phyloP scores from a whole-genome alignment of 2,113 vertebrate genomes.

The Ammodytes marinus region DNA sequence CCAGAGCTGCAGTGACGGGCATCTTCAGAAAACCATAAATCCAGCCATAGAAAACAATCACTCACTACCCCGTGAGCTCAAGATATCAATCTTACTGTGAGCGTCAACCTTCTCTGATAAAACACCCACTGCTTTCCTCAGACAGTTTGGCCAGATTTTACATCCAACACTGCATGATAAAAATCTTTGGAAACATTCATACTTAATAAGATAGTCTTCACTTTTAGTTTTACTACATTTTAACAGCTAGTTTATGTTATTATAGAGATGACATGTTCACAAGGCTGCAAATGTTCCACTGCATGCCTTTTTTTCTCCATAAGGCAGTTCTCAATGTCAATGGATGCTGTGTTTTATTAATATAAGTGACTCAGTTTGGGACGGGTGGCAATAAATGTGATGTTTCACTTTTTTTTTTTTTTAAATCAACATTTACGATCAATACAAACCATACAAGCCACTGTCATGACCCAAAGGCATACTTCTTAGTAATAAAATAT shows the following conservation, averaged over 20 bases:
- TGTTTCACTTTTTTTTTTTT: background rate
- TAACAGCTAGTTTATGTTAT: background rate
- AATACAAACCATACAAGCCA: conserved; percentile 12
- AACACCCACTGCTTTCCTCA: background rate
- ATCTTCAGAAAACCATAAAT: background rate
- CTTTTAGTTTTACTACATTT: background rate
- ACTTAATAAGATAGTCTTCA: background rate
- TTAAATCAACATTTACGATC: conserved; percentile 25
- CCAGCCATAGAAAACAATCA: background rate
- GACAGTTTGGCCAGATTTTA: background rate
- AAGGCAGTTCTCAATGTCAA: background rate
- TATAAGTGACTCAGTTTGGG: background rate
- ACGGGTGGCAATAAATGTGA: background rate
- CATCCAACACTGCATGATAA: background rate
- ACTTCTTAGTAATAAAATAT: conserved; percentile 22
- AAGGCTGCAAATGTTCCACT: background rate
- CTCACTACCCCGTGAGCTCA: background rate
- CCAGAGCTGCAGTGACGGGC: background rate
- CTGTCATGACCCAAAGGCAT: conserved; percentile 13
- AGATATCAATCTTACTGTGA: background rate
- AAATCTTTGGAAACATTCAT: background rate
- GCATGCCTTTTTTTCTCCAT: background rate
- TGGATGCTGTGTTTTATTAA: background rate
- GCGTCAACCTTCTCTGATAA: background rate
- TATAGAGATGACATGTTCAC: background rate